Base-by-base conservation (phyloP, 2,888 invertebrate species). In the Lissocephala sabroskyi region DNA sequence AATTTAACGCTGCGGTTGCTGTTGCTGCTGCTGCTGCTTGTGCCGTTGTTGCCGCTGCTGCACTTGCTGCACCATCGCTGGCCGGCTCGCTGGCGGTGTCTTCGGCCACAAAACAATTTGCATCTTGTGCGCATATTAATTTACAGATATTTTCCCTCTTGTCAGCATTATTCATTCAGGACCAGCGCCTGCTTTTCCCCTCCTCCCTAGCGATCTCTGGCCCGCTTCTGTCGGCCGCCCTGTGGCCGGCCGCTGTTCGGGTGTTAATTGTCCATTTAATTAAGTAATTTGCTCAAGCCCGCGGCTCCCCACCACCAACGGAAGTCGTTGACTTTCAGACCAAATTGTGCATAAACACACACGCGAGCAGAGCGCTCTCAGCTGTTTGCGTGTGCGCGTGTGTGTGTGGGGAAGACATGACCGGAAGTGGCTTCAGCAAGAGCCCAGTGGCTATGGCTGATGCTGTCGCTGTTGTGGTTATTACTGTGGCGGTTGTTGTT, bases 241-340 rank as follows among this genome's bases (percentile, higher is more conserved):
- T 37, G 37, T 37, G 10, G 37, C 10, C 11, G 55, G n/a, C 49
- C 44, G 59, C 46, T 65, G 59, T 55, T 59, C 60, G 74, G 77
- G 79, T 79, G 79, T 79, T 79, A 79, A 79, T 80, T 80, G 74
- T 65, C 65, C 77, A 62, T 67, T 79, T 78, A 79, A 79, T 79
- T 79, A 80, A 79, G 77, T 79, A 79, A 79, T 79, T 79, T 80
- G 79, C 75, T 57, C 17, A 48, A 36, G 35, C 45, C 35, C 39
- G 19, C 33, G 42, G 48, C 43, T 32, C 46, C 40, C 28, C 41
- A 43, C 43, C 41, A 46, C 45, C 52, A 77, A 60, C 80, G 80
- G 80, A 80, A 79, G 79, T 79, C 79, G 79, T 79, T 79, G 79
- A 80, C 79, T 79, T 73, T 74, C 65, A 73, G 56, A 56, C 60